These are phyloP conservation scores for Diadophis punctatus DNA, from an alignment of 2,113 vertebrate genomes.

Conservation along the genomic window DNA sequence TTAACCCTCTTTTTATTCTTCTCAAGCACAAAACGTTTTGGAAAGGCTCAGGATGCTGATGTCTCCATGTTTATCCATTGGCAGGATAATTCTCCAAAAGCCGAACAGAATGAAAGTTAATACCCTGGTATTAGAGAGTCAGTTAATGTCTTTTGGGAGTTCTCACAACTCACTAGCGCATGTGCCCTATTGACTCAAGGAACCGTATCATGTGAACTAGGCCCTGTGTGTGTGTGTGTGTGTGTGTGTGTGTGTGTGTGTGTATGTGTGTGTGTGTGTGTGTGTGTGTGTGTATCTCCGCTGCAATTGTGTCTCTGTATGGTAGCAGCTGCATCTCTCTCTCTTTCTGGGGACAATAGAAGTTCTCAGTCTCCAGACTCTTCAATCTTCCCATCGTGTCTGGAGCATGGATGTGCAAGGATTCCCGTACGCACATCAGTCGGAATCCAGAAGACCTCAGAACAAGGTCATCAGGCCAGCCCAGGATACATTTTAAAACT, in stretches of 20 bases:
- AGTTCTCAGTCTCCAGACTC: not conserved
- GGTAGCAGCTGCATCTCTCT: not conserved
- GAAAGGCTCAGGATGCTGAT: not conserved
- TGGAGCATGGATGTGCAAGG: not conserved
- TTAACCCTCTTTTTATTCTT: not conserved
- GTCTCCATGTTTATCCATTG: not conserved
- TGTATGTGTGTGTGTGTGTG: not conserved
- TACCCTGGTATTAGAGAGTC: not conserved
- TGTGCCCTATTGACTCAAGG: not conserved
- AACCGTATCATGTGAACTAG: not conserved
- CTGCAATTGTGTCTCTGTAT: not conserved
- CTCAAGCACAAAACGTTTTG: not conserved
- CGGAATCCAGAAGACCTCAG: not conserved
- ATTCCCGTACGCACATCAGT: not conserved
- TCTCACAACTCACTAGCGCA: not conserved
- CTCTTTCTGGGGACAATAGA: not conserved
- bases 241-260: too few species aligned
- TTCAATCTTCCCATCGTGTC: not conserved
- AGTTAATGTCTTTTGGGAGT: not conserved
- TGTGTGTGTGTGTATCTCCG: not conserved
- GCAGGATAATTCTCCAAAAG: not conserved
- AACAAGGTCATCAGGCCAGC: not conserved
- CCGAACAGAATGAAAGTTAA: not conserved
- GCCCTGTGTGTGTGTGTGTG: not conserved
- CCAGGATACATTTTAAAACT: not conserved